Evolutionary conservation across 2,113 vertebrate genomes (phyloP), one percentile per base, ranked within the genome.

Genomic region (Corythornis cristatus): DNA sequence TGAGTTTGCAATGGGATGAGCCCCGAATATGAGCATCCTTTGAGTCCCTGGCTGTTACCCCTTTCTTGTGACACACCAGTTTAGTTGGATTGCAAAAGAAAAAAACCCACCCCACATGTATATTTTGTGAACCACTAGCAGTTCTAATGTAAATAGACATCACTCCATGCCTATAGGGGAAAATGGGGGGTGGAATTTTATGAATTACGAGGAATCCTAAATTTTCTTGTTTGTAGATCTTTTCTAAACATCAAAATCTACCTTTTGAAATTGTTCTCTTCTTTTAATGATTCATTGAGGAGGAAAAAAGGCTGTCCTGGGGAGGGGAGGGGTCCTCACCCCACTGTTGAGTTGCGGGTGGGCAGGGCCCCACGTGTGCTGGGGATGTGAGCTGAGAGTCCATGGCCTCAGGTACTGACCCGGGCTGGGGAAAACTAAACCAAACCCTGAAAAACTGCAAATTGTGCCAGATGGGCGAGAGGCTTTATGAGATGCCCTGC

Each of bases 401-500:
- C 43, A 0, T 4, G 29, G 53, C 31, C 81, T 35, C 4, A 1
- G 78, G 54, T 12, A 4, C 26, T 8, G 17, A 58, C 79, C 86
- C 54, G 66, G 78, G 42, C 89, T 87, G 80, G 84, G 76, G 75
- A 84, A 66, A 81, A 54, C 89, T 70, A 91, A 91, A 79, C 72
- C 13, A 89, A 92, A 61, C 35, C 80, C 86, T 73, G 70, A 86
- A 89, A 93, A 95, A 95, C 90, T 85, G 96, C 93, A 94, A 90
- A 93, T 94, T 96, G 90, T 93, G 81, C 95, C 97, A 95, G 94
- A 89, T 75, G 3, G 12, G 22, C 4, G 5, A 29, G 48, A 11
- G 57, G 40, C 46, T 10, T 56, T n/a, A 6, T 1, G 58, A 68
- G 81, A 20, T 4, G 12, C 74, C 50, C 60, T 72, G 68, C 82